Base-by-base conservation (phyloP, 2,888 invertebrate species). In the Danaus chrysippus region DNA sequence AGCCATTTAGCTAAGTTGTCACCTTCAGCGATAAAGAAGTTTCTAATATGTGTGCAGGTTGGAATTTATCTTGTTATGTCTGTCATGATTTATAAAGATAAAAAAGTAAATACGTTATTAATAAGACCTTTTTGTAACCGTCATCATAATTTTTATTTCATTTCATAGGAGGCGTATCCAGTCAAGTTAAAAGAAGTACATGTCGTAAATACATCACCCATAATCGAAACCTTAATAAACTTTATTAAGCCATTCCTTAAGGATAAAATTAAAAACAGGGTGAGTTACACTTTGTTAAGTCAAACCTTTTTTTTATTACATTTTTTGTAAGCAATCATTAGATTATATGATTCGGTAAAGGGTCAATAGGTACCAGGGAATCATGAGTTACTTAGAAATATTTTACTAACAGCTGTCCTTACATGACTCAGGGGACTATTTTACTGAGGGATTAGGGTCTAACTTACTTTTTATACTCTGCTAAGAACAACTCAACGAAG, bases 131-230 rank as follows among this genome's bases (percentile, higher is more conserved):
- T 34, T 34, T 34, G 23, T 34, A 34, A 34, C 23, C 23, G 6
- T 3, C 23, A 34, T 34, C 0, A 34, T n/a, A 12, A 11, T 1
- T 52, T 11, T 12, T 52, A n/a, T 59, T 52, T 13, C 19, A 8
- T 13, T 3, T 54, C 84, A 12, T 79, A 95, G 92, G 96, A 88
- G 70, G 96, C 96, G 0, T 96, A 96, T 77, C 96, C 96, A 0
- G 94, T 96, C 0, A 96, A 96, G 79, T 87, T 96, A 66, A 96
- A 96, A 79, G 95, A 96, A 81, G 94, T 96, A 13, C 96, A 96
- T 77, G 93, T 96, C 0, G 92, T 96, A 46, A 96, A 96, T 76
- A 93, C 95, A 1, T 95, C 95, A 0, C 94, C 96, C 0, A 75
- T 96, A 54, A 94, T 96, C 42, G 96, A 96, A 70, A 93, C 94